phyloP scores from a whole-genome alignment of 2,113 vertebrate genomes.

The Stigmatopora argus region DNA sequence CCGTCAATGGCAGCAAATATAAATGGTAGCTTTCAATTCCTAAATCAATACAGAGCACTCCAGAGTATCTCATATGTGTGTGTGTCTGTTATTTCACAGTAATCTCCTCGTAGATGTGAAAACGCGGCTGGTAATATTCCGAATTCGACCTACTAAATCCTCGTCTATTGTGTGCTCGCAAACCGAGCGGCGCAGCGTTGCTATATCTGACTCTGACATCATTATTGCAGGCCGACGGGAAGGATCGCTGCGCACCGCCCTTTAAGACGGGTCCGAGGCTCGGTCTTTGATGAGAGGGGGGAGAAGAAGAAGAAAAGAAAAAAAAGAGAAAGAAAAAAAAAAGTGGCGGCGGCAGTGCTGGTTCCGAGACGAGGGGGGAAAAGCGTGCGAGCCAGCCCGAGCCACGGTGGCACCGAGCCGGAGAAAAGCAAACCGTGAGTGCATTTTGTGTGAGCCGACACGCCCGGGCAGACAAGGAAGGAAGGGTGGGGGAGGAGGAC shows the following conservation, averaged over 20 bases:
- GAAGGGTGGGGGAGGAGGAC: slow-evolving; percentile 40
- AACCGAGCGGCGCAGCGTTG: neutral
- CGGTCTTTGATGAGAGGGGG: slow-evolving; percentile 31
- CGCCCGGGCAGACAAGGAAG: slow-evolving; percentile 43
- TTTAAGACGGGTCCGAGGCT: slow-evolving; percentile 64
- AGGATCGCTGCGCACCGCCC: slow-evolving; percentile 49
- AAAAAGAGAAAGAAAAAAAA: neutral
- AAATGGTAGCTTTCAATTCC: no score
- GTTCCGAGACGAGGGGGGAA: slow-evolving; percentile 2
- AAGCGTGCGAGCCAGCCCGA: neutral
- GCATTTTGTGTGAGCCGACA: slow-evolving; percentile 62
- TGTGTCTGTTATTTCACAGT: no score
- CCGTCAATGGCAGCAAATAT: no score
- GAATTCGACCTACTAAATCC: neutral
- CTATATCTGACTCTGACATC: slow-evolving; percentile 48
- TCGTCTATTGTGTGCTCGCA: slow-evolving; percentile 10
- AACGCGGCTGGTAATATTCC: no score
- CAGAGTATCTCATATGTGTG: no score
- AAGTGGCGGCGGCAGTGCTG: slow-evolving; percentile 24
- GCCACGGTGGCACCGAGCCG: slow-evolving; percentile 23
- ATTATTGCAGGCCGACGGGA: slow-evolving; percentile 42
- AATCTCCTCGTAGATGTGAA: no score
- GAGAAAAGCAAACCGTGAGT: neutral
- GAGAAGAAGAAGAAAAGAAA: neutral
- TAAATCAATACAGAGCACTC: no score